A percentile compares a stretch with the other conserved stretches of the same genome.
Evolutionary conservation across 1,140 invertebrate genomes (phyloP).

Genomic region (Anastrepha ludens): DNA sequence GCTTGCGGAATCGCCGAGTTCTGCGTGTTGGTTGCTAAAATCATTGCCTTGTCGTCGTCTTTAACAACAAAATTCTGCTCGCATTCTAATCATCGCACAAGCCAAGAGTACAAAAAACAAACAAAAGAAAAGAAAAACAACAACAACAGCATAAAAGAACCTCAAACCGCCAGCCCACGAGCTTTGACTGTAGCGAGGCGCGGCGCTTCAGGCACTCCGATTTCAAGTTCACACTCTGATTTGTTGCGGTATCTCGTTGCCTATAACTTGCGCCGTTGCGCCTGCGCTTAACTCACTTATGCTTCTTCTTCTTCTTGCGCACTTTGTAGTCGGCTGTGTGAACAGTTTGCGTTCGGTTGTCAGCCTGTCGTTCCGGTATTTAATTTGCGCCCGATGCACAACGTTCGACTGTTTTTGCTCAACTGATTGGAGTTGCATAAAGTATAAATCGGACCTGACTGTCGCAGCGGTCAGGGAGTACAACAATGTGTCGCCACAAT

Average conservation of each 20-base stretch:
- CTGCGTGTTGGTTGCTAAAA: constrained; percentile 29
- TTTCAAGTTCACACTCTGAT: constrained; percentile 50
- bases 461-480: background rate
- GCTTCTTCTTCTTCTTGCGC: background rate
- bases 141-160: background rate
- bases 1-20: constrained; percentile 53
- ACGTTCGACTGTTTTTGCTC: constrained; percentile 24
- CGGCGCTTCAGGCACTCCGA: background rate
- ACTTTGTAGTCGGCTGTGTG: background rate
- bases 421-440: constrained; percentile 38
- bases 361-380: constrained; percentile 49
- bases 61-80: constrained; percentile 20
- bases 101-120: background rate
- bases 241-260: background rate
- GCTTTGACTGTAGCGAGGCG: background rate
- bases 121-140: background rate
- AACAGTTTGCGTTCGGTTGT: background rate
- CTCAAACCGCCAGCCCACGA: background rate
- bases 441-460: background rate
- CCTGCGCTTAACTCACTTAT: background rate
- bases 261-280: background rate
- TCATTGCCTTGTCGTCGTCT: constrained; percentile 33
- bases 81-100: constrained; percentile 36
- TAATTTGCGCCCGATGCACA: constrained; percentile 33
- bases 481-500: background rate